Conservation (phyloP, 2,888 invertebrate species). For the Philaethria dido region DNA sequence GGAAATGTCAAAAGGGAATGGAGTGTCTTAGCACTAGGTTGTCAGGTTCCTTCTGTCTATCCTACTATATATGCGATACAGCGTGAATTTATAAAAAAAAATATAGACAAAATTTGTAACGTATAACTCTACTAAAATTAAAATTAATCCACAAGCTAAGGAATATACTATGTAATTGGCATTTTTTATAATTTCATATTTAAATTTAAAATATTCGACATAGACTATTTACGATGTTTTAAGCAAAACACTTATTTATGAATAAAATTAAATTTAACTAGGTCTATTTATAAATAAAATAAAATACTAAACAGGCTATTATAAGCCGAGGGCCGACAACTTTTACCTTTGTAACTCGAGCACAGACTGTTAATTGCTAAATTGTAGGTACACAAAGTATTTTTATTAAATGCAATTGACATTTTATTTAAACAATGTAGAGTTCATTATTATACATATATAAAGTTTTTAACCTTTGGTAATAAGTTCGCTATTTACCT, state of each 20-base stretch:
- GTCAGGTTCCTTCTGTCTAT: too few species aligned
- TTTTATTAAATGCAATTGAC: background rate
- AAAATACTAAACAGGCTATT: conserved; percentile 17
- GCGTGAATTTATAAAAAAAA: too few species aligned
- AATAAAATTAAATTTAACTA: background rate
- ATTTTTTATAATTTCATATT: background rate
- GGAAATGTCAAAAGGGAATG: too few species aligned
- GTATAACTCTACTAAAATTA: background rate
- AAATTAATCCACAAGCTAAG: background rate
- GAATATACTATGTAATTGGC: background rate
- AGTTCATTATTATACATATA: background rate
- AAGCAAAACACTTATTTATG: background rate
- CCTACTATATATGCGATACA: too few species aligned
- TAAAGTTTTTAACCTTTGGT: background rate
- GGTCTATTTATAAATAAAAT: conserved; percentile 14
- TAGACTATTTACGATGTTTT: background rate
- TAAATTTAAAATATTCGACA: background rate
- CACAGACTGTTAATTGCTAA: conserved; percentile 11
- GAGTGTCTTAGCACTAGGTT: too few species aligned
- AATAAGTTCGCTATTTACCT: background rate
- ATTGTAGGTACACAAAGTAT: background rate
- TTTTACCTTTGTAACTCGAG: conserved; percentile 41
- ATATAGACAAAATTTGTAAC: background rate
- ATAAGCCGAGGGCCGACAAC: conserved; percentile 40
- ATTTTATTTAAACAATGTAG: background rate